Evolutionary conservation across 2,888 invertebrate genomes (phyloP).

Genomic region (Xanthia togata): DNA sequence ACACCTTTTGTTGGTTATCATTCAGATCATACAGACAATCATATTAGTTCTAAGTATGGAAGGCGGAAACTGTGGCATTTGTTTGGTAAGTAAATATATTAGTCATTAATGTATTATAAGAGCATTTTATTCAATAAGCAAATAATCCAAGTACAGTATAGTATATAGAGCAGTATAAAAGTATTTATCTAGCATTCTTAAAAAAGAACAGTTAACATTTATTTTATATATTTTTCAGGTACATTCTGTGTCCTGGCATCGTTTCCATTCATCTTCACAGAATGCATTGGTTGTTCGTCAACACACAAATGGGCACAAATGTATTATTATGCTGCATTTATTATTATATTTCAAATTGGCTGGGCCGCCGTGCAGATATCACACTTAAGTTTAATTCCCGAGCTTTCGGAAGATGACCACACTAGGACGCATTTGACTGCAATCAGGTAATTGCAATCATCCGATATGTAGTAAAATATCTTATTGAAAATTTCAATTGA

Average conservation of each 20-base stretch:
- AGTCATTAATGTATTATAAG: not conserved
- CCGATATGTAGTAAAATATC: not conserved
- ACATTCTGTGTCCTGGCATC: constrained; percentile 93
- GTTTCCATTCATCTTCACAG: constrained; percentile 97
- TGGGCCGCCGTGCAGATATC: constrained; percentile 98
- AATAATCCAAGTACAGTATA: not conserved
- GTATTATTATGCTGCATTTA: constrained; percentile 94
- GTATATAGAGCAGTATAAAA: not conserved
- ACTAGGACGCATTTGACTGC: constrained; percentile 95
- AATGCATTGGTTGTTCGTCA: constrained; percentile 92
- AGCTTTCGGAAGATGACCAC: constrained; percentile 93
- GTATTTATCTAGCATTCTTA: not conserved
- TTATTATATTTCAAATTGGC: constrained; percentile 97
- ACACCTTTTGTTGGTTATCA: constrained; percentile 97
- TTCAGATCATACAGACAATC: constrained; percentile 93
- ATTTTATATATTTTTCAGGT: constrained; percentile 87
- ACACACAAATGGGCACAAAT: constrained; percentile 93
- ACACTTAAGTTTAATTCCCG: constrained; percentile 96
- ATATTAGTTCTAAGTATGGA: constrained; percentile 93
- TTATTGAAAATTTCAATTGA: not conserved
- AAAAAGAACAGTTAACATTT: not conserved
- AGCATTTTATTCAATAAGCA: not conserved
- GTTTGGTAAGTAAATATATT: constrained; percentile 92
- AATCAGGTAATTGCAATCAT: constrained; percentile 89
- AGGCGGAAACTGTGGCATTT: constrained; percentile 97